Conservation (phyloP, 1,140 invertebrate species). For the Tetraneura akinire region DNA sequence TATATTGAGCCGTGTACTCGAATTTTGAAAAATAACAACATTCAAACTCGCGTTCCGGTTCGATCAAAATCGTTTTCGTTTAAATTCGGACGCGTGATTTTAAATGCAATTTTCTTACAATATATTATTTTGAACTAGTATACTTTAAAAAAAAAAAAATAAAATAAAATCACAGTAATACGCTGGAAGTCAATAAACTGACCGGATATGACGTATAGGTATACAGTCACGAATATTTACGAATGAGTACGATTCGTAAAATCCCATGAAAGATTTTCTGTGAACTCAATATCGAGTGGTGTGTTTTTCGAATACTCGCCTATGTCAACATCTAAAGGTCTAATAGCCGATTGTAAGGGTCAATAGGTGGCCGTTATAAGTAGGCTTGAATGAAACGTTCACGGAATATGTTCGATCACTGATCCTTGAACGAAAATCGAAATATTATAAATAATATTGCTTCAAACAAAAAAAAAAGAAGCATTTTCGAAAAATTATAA, state of each 20-base stretch:
- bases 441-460: neutral
- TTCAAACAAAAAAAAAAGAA: neutral
- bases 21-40: too few relatives aligned
- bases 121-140: neutral
- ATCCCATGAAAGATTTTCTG: neutral
- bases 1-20: too few relatives aligned
- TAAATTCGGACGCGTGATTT: too few relatives aligned
- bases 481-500: neutral
- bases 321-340: conserved; percentile 32
- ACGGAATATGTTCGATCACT: neutral
- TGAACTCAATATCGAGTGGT: neutral
- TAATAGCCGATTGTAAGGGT: conserved; percentile 22
- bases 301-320: neutral
- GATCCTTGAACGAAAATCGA: neutral
- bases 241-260: neutral
- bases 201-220: neutral
- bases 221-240: neutral
- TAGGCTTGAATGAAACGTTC: conserved; percentile 11
- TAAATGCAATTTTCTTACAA: neutral
- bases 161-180: neutral
- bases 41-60: too few relatives aligned
- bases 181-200: neutral
- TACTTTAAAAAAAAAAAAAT: neutral
- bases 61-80: too few relatives aligned
- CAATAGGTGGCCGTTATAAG: neutral